Evolutionary conservation across 2,113 vertebrate genomes (phyloP), one percentile per base, ranked within the genome.

Genomic region (Eclectus roratus): DNA sequence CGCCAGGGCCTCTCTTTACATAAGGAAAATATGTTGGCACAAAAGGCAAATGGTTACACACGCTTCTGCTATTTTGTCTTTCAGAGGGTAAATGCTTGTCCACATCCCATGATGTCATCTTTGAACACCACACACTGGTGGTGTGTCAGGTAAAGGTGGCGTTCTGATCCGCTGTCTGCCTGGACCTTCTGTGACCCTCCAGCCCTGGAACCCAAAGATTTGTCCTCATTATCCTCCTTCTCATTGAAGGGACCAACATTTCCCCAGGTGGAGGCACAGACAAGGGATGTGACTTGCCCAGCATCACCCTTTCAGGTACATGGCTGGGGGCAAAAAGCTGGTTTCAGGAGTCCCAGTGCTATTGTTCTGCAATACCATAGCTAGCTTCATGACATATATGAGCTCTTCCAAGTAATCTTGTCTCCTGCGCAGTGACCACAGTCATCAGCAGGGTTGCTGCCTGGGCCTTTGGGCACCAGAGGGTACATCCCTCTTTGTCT

Each of bases 1-100:
- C 86, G 93, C 94, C 97, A 97, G 70, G 44, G 44, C 46, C 77
- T 81, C 82, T 96, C 94, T 96, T 96, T 94, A 85, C 89, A 70
- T 39, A 70, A 72, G 64, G 84, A 95, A 97, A 96, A 82, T 97
- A 97, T 96, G 97, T 85, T 94, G 96, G 94, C 79, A 93, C 0
- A 3, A 66, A 92, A 91, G 46, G 55, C 70, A 92, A 88, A 80
- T 0, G 23, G 80, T 96, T 95, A 96, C 91, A 94, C 89, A 91
- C 85, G 69, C 60, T 79, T 94, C 82, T 94, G 77, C 80, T 89
- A 60, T 96, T 93, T 94, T 96, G 29, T 82, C 44, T 88, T 82
- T 86, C 58, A 23, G 53, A 80, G 63, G 21, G 31, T 63, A 77
- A 89, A 88, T 43, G 87, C 55, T 73, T 47, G 13, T 84, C 80